Percentiles rank a stretch among this genome's conserved stretches.
phyloP scores from a whole-genome alignment of 2,888 invertebrate genomes.

The Trachelus iudaicus region DNA sequence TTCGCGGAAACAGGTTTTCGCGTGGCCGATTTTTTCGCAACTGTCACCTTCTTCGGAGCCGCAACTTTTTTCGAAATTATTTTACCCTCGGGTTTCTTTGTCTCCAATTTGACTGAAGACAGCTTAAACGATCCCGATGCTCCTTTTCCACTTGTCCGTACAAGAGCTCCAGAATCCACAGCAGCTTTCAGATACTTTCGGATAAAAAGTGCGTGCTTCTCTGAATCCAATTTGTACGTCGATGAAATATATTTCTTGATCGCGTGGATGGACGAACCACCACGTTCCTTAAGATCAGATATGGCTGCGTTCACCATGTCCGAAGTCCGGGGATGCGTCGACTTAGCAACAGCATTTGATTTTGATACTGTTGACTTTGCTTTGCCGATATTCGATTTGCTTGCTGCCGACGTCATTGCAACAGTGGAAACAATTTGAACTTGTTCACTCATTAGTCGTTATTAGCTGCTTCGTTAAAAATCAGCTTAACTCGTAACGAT shows the following conservation, averaged over 20 bases:
- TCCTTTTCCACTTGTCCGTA: slow-evolving; percentile 68
- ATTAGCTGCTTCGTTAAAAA: not conserved
- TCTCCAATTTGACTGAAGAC: slow-evolving; percentile 40
- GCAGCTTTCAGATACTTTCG: slow-evolving; percentile 70
- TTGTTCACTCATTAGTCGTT: not conserved
- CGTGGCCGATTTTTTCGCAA: slow-evolving; percentile 7
- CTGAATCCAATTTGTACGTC: slow-evolving; percentile 70
- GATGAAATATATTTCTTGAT: slow-evolving; percentile 73
- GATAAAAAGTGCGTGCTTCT: slow-evolving; percentile 69
- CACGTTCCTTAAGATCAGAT: slow-evolving; percentile 67
- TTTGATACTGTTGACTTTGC: slow-evolving; percentile 11
- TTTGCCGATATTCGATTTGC: not conserved
- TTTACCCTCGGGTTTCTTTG: slow-evolving; percentile 18
- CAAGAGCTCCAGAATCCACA: slow-evolving; percentile 66
- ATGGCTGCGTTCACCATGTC: slow-evolving; percentile 71
- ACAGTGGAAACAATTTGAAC: not conserved
- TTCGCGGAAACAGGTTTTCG: slow-evolving; percentile 34
- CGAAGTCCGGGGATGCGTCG: slow-evolving; percentile 66
- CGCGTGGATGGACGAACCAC: slow-evolving; percentile 69
- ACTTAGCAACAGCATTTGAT: slow-evolving; percentile 55
- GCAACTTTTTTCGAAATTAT: not conserved
- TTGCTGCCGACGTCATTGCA: not conserved
- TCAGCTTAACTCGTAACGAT: not conserved
- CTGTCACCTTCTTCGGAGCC: not conserved
- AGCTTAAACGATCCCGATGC: slow-evolving; percentile 69